Percentiles rank a stretch among this genome's conserved stretches.
Conservation (phyloP, 2,797 vertebrate species). For the Tachyglossus aculeatus region DNA sequence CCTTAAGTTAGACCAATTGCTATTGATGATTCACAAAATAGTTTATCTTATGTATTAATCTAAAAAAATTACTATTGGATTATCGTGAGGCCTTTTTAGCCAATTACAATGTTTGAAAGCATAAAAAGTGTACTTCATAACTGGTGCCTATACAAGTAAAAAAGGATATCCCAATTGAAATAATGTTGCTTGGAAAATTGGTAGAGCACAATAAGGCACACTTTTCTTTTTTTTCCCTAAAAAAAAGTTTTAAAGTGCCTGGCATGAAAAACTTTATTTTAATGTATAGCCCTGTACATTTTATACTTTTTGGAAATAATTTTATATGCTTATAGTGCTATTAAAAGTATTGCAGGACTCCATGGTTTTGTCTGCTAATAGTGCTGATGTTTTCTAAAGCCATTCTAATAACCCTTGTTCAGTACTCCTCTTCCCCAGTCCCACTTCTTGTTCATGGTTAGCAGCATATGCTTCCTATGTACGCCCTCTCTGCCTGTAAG, state of each 20-base stretch:
- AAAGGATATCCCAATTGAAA: too few relatives aligned
- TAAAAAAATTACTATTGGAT: constrained; percentile 28
- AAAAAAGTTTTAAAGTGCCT: constrained; percentile 82
- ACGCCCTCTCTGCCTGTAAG: constrained; percentile 71
- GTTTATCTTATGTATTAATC: constrained; percentile 35
- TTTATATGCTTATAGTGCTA: constrained; percentile 49
- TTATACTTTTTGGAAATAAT: constrained; percentile 53
- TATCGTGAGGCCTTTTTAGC: constrained; percentile 63
- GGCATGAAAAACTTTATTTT: constrained; percentile 70
- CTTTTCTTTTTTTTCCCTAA: constrained; percentile 42
- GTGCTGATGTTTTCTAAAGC: constrained; percentile 33
- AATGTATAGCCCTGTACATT: constrained; percentile 83
- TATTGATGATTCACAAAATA: constrained; percentile 45
- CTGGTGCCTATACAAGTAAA: constrained; percentile 79
- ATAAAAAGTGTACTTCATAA: constrained; percentile 85
- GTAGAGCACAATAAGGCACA: constrained; percentile 72
- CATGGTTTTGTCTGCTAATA: constrained; percentile 26
- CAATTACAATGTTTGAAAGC: constrained; percentile 37
- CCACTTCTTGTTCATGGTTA: constrained; percentile 69
- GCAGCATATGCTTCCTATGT: constrained; percentile 72
- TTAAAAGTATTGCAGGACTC: constrained; percentile 33
- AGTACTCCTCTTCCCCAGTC: constrained; percentile 53
- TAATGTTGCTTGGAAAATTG: constrained; percentile 14
- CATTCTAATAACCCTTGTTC: constrained; percentile 61
- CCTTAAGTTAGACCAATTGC: constrained; percentile 38